Evolutionary conservation across 2,797 vertebrate species (phyloP).

Genomic region (Acipenser transmontanus): DNA sequence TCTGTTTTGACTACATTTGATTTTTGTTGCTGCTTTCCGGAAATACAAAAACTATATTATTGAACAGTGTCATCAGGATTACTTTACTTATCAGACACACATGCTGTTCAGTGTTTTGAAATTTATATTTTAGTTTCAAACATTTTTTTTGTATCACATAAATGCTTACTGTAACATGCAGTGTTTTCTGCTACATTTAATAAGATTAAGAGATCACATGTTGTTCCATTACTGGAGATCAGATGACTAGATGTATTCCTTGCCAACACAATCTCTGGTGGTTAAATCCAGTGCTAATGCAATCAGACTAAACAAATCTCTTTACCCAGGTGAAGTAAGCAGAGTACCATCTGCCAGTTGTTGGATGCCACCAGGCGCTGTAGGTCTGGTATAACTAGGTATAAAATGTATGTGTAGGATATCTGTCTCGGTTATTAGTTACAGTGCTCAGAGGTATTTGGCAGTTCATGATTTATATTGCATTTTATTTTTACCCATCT

Average conservation of each 20-base stretch:
- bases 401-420: not conserved
- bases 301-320: slow-evolving; percentile 47
- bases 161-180: too few relatives aligned
- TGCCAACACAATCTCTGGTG: slow-evolving; percentile 39
- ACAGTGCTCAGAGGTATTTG: not conserved
- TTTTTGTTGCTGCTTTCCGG: too few relatives aligned
- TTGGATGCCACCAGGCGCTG: slow-evolving; percentile 32
- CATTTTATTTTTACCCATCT: not conserved
- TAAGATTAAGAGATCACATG: slow-evolving; percentile 6
- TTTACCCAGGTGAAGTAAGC: slow-evolving; percentile 45
- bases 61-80: too few relatives aligned
- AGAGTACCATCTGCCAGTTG: slow-evolving; percentile 35
- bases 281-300: slow-evolving; percentile 33
- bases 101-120: too few relatives aligned
- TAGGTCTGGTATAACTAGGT: slow-evolving; percentile 32
- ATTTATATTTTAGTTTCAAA: too few relatives aligned
- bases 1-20: too few relatives aligned
- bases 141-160: too few relatives aligned
- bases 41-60: too few relatives aligned
- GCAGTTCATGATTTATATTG: too few relatives aligned
- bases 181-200: too few relatives aligned
- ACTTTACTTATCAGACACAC: too few relatives aligned
- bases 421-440: not conserved
- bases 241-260: slow-evolving; percentile 29
- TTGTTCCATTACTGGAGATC: slow-evolving; percentile 25